Base-by-base conservation (phyloP, 2,797 vertebrate species). In the Macroramphosus scolopax region DNA sequence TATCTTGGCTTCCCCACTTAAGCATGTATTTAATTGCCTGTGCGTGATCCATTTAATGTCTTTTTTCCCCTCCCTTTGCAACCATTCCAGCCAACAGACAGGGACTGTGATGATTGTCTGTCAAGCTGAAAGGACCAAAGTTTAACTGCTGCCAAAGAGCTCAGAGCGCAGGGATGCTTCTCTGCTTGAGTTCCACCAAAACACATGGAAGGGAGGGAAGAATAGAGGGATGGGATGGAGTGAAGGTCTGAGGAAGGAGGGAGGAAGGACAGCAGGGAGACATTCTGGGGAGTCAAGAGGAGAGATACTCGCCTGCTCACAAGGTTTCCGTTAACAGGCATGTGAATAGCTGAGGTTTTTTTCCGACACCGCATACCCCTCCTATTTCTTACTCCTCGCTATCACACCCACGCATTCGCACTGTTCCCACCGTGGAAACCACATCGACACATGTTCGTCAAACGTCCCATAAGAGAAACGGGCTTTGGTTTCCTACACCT, bases 321-420 rank as follows among this genome's bases (percentile, higher is more conserved):
- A 63, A 80, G 68, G 56, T 75, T 83, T 79, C 46, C 38, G 72
- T 80, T 82, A 84, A 68, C 67, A 47, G 70, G 56, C 75, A 0
- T 39, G 35, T 63, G 69, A 52, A 83, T 78, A 53, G 50, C 59
- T 75, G 77, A 67, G 76, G 73, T 65, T 81, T 71, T 81, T 71
- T 51, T 57, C 65, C 20, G 2, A 42, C 46, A 57, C 74, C 60
- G 11, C 70, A 59, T 63, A 63, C 7, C 54, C 63, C 41, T 44
- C 43, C 64, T 45, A 31, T 28, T 37, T 36, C 59, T 44, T 25
- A 56, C 54, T 61, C 33, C 51, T 54, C 59, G 46, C 63, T 78
- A 68, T 81, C 81, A 78, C 59, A 78, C 77, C 79, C 69, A 68
- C 69, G 75, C 71, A 66, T 77, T 70, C 35, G 25, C 68, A 66